Base-by-base conservation (phyloP, 2,797 vertebrate genomes). In the Pteropus rufus region DNA sequence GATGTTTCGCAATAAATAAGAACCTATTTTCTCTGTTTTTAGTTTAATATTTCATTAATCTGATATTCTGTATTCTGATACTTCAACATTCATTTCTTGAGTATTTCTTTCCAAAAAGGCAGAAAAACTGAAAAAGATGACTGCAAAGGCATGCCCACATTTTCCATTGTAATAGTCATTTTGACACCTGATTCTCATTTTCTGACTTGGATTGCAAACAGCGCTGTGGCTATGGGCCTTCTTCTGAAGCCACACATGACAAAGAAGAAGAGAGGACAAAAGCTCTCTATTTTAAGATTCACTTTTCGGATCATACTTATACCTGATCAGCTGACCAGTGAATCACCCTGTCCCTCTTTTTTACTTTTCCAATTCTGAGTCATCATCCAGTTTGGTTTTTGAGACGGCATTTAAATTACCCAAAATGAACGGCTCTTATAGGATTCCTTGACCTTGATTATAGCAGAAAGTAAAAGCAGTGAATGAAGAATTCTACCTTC, bases 181-280 rank as follows among this genome's bases (percentile, higher is more conserved):
- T 77, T 85, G 67, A 73, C 54, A 85, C 64, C 21, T 54, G 41
- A 18, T 69, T 95, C 67, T 97, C 72, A 69, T 77, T 41, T 91
- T 82, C 72, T 95, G 39, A 29, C 36, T 46, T 75, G 34, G 15
- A 14, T 79, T 65, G 10, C 24, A 60, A n/a, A 58, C 24, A 36
- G 24, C 7, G 7, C 0, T 60, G 19, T 16, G 5, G n/a, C 36
- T 46, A 1, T 69, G 19, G 5, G 14, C 76, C 62, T 91, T 96
- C 65, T 84, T 67, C 72, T 60, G 44, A 87, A 96, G 73, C 19
- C 72, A 88, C 67, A 46, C 4, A 1, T n/a, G 26, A 62, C 12
- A 95, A 54, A 91, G 36, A 75, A 70, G 34, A 56, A 69, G 72
- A n/a, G 7, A 39, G 19, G 46, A 46, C 29, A 60, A 39, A 72